These are phyloP conservation scores for Argynnis bischoffii DNA, from an alignment of 2,888 invertebrate species.

Conservation along the genomic window DNA sequence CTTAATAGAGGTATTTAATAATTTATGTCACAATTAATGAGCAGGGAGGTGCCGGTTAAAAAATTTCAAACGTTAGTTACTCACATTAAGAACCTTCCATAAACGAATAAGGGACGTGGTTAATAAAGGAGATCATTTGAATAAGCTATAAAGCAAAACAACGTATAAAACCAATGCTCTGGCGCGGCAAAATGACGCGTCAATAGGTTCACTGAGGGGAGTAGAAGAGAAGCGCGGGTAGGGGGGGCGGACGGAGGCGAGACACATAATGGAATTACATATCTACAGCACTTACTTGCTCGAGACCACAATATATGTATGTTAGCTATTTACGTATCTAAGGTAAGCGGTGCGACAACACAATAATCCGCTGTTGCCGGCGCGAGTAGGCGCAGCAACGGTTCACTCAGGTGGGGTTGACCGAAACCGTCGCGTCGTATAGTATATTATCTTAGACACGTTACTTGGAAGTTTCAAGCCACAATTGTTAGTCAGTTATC, in stretches of 20 bases:
- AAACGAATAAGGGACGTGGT: slow-evolving; percentile 18
- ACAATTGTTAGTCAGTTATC: neutral
- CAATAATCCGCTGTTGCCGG: slow-evolving; percentile 47
- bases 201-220: slow-evolving; percentile 65
- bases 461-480: slow-evolving; percentile 46
- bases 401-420: slow-evolving; percentile 59
- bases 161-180: slow-evolving; percentile 69
- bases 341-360: slow-evolving; percentile 49
- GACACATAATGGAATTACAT: slow-evolving; percentile 79
- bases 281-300: slow-evolving; percentile 71
- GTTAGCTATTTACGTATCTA: slow-evolving; percentile 49
- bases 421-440: slow-evolving; percentile 46
- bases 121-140: slow-evolving; percentile 63
- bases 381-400: slow-evolving; percentile 51
- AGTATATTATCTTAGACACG: slow-evolving; percentile 59
- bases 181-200: slow-evolving; percentile 72
- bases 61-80: slow-evolving; percentile 23
- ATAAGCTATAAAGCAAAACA: slow-evolving; percentile 68
- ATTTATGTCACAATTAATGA: slow-evolving; percentile 4
- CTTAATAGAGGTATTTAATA: slow-evolving; percentile 15
- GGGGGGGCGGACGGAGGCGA: slow-evolving; percentile 72
- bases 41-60: slow-evolving; percentile 13
- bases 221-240: slow-evolving; percentile 51
- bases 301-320: slow-evolving; percentile 61
- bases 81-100: slow-evolving; percentile 22